Conservation (phyloP, 2,888 invertebrate species). For the Azorinus chamasolen region DNA sequence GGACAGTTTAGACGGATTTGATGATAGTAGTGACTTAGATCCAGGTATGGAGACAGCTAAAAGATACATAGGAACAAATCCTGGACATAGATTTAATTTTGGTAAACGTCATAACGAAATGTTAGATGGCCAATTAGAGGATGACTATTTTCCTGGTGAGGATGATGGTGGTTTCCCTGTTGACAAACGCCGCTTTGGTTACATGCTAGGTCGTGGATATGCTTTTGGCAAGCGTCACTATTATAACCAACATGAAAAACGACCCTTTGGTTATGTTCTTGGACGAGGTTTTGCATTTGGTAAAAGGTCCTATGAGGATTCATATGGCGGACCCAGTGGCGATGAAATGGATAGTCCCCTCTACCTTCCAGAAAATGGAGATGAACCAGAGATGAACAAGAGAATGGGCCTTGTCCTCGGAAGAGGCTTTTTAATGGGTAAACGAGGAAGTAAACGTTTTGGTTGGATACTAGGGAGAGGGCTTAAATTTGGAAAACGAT, state of each 20-base stretch:
- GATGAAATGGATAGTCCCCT: no score
- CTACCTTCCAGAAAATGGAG: no score
- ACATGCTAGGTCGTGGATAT: conserved; percentile 45
- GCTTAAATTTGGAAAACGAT: conserved; percentile 37
- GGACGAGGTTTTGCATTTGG: conserved; percentile 28
- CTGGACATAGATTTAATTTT: conserved; percentile 30
- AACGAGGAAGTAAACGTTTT: conserved; percentile 42
- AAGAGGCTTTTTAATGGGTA: conserved; percentile 34
- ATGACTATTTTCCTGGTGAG: no score
- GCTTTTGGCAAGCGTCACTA: conserved; percentile 43
- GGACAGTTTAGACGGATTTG: neutral
- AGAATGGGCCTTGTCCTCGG: conserved; percentile 26
- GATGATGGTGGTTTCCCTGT: neutral
- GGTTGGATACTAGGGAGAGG: conserved; percentile 52
- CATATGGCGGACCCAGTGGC: no score
- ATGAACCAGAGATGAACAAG: conserved; percentile 6
- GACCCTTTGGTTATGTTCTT: conserved; percentile 28
- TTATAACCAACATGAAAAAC: neutral
- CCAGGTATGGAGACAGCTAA: conserved; percentile 9
- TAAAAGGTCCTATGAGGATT: conserved; percentile 7
- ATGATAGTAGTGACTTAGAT: neutral
- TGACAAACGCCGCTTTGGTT: conserved; percentile 27
- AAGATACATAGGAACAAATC: conserved; percentile 10
- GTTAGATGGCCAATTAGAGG: neutral
- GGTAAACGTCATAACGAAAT: conserved; percentile 16